Evolutionary conservation across 2,113 vertebrate species (phyloP).

Genomic region (Phocoena sinus): DNA sequence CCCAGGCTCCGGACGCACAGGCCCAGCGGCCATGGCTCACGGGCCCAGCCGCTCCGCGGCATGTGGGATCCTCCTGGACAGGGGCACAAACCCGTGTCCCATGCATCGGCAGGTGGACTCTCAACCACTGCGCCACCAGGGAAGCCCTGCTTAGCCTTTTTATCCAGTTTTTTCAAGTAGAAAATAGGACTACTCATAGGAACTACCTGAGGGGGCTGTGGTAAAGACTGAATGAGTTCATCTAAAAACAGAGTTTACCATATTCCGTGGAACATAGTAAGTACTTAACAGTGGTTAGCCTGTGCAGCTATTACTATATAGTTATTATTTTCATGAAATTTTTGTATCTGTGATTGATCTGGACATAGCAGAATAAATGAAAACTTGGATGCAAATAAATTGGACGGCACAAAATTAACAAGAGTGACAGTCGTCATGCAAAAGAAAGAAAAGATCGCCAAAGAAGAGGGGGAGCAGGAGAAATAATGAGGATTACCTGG

Average conservation of each 20-base stretch:
- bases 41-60: accelerated
- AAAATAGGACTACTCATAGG: not conserved
- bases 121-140: no score
- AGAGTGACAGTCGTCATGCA: not conserved
- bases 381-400: not conserved
- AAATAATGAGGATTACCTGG: not conserved
- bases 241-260: not conserved
- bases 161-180: not conserved
- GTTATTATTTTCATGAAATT: not conserved
- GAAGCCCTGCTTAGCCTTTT: not conserved
- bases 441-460: not conserved
- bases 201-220: not conserved
- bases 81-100: no score
- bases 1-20: no score
- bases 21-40: no score
- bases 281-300: not conserved
- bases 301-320: not conserved
- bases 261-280: not conserved
- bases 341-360: not conserved
- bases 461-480: not conserved
- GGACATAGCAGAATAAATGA: not conserved
- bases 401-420: not conserved
- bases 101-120: no score
- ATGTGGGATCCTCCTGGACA: no score
- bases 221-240: not conserved